Evolutionary conservation across 1,140 invertebrate genomes (phyloP), one percentile per base, ranked within the genome.

Genomic region (Papilio machaon): DNA sequence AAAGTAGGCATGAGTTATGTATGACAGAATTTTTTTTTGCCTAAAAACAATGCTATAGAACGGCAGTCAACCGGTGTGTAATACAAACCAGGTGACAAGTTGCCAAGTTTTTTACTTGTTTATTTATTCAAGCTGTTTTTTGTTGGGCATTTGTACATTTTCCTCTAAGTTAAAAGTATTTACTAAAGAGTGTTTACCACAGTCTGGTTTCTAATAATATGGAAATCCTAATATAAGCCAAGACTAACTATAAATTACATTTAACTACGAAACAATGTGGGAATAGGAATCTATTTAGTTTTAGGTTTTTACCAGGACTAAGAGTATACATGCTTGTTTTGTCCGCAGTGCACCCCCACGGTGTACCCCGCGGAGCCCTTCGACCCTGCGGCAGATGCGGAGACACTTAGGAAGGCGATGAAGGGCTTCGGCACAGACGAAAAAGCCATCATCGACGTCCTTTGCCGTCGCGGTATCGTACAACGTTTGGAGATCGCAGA

Each of bases 341-440:
- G 83, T 89, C 93, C 91, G 58, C 86, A 98, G 97, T 98, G 97
- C 89, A 97, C 97, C 81, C 97, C 97, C 84, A 98, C 98, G 70
- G 97, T 99, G 73, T 97, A 96, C 90, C 97, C 98, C 52, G 96
- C 97, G 52, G 97, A 97, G 77, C 96, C 97, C 49, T 99, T 99
- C 94, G 97, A 99, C 93, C 96, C 98, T 13, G 97, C 97, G 76
- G 96, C 96, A 81, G 99, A 99, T 96, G 99, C 98, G 2, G 97
- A 97, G 81, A 96, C 97, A 76, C 95, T 99, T 23, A 96, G 97
- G 82, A 98, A 98, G 91, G 98, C 99, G 2, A 99, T 99, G 98
- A 98, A 99, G 94, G 98, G 98, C 77, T 97, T 98, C 84, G 97
- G 98, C 47, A 98, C 98, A 2, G 97, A 99, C 93, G 98, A 99